These are phyloP conservation scores for Ara ararauna DNA, from an alignment of 2,797 vertebrate genomes.

Conservation along the genomic window DNA sequence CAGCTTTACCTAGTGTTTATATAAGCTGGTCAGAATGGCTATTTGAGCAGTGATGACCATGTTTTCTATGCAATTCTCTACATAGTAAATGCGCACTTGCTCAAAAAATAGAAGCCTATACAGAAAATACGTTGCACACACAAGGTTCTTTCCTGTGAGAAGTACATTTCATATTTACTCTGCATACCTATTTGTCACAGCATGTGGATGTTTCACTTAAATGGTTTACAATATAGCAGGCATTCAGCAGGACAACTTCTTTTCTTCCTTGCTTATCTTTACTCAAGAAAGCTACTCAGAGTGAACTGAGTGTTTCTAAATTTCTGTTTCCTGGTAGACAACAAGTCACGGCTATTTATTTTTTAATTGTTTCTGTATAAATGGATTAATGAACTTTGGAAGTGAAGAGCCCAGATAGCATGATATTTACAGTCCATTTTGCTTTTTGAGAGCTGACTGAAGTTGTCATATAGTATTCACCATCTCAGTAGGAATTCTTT, in stretches of 20 bases:
- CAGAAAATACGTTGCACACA: neutral
- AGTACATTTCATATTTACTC: neutral
- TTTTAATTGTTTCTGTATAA: neutral
- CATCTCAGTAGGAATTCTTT: neutral
- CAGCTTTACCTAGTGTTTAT: conserved; percentile 76
- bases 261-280: neutral
- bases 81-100: neutral
- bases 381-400: neutral
- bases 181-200: neutral
- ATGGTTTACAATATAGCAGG: neutral
- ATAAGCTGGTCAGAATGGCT: conserved; percentile 63
- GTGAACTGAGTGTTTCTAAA: neutral
- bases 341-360: neutral
- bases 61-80: neutral
- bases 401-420: neutral
- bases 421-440: neutral
- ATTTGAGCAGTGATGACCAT: conserved; percentile 16
- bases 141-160: neutral
- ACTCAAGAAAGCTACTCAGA: neutral
- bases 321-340: neutral
- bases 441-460: neutral
- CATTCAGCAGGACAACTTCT: neutral
- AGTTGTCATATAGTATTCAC: neutral
- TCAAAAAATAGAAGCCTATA: neutral
- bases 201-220: neutral